Evolutionary conservation across 64 coral and sea anemone genomes (phyloP).

Genomic region (Acropora tenuis): DNA sequence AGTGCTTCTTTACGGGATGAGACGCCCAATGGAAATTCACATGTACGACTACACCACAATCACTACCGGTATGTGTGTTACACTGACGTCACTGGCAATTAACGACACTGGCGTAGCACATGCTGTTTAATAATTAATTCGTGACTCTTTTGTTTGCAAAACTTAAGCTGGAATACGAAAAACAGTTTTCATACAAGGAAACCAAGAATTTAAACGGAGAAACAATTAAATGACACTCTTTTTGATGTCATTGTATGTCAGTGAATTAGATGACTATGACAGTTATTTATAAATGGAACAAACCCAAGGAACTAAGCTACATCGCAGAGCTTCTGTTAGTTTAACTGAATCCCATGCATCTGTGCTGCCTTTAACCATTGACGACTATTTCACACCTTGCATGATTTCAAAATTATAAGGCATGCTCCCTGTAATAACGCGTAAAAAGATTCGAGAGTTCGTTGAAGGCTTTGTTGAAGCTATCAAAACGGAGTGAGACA

Average conservation of each 20-base stretch:
- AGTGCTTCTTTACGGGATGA: conserved; percentile 32
- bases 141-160: neutral
- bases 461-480: neutral
- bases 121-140: neutral
- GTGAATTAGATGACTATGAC: neutral
- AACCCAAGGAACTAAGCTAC: neutral
- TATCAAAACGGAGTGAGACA: neutral
- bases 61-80: conserved; percentile 5
- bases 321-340: neutral
- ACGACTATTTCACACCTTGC: neutral
- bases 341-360: neutral
- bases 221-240: no score
- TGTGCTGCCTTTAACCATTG: neutral
- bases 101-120: neutral
- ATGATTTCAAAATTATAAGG: neutral
- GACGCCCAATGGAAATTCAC: conserved; percentile 28
- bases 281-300: neutral
- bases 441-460: neutral
- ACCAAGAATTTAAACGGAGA: neutral
- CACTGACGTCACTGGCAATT: neutral
- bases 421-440: neutral
- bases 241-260: neutral
- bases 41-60: conserved; percentile 8
- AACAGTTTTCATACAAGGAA: neutral
- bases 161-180: neutral